phyloP scores from a whole-genome alignment of 92 coral and sea anemone genomes.

The Zoanthus solanderi region DNA sequence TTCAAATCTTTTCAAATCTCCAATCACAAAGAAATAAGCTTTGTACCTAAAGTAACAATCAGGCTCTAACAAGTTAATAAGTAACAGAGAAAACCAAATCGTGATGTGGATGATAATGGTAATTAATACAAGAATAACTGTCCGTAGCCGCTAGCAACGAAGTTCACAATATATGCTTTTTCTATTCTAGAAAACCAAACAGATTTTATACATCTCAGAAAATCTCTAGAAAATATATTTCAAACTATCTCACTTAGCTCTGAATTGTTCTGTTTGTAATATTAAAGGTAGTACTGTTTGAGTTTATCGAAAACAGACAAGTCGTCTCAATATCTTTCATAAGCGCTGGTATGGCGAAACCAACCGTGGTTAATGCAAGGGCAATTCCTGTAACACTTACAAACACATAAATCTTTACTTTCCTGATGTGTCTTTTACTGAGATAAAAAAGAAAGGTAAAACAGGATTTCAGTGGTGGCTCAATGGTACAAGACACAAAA shows the following conservation, averaged over 20 bases:
- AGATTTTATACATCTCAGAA: neutral
- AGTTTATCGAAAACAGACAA: slow-evolving; percentile 1
- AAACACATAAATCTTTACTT: neutral
- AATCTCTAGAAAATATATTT: neutral
- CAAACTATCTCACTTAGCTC: neutral
- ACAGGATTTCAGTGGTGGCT: neutral
- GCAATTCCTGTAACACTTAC: neutral
- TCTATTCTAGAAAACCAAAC: no score
- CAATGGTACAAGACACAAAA: slow-evolving; percentile 14
- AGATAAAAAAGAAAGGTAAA: neutral
- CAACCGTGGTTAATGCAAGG: neutral
- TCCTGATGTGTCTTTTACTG: neutral
- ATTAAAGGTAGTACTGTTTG: neutral
- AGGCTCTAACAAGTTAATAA: no score
- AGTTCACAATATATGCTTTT: no score
- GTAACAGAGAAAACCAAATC: no score
- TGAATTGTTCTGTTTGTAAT: neutral
- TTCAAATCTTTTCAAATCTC: no score
- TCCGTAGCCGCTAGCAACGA: no score
- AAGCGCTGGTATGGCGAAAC: slow-evolving; percentile 5
- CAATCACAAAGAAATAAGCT: no score
- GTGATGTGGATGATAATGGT: no score
- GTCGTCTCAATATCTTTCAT: slow-evolving; percentile 9
- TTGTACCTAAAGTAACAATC: no score
- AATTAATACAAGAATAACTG: no score